phyloP scores from a whole-genome alignment of 2,888 invertebrate genomes.

The Macaria liturata region DNA sequence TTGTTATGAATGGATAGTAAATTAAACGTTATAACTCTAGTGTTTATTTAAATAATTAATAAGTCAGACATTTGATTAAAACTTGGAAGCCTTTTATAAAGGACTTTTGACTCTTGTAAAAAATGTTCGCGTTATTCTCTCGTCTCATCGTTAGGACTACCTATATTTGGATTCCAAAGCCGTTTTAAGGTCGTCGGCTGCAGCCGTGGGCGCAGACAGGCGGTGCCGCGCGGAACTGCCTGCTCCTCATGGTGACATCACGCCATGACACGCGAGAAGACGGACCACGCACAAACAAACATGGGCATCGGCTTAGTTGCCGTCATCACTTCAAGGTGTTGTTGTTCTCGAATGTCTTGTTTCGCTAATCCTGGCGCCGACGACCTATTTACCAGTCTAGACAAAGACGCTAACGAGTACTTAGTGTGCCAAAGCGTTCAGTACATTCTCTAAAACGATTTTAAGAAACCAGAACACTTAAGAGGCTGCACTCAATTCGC shows the following conservation, averaged over 20 bases:
- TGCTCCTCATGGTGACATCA: slow-evolving; percentile 32
- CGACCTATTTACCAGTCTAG: slow-evolving; percentile 3
- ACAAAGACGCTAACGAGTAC: slow-evolving; percentile 5
- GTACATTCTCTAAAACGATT: slow-evolving; percentile 1
- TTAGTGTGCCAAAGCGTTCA: neutral
- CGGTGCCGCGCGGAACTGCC: slow-evolving; percentile 27
- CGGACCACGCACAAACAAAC: slow-evolving; percentile 23
- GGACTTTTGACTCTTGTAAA: neutral
- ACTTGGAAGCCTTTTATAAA: too few relatives aligned
- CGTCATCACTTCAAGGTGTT: slow-evolving; percentile 12
- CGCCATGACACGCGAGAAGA: slow-evolving; percentile 28
- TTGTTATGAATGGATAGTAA: too few relatives aligned
- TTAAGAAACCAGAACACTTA: slow-evolving; percentile 9
- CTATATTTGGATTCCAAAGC: slow-evolving; percentile 36
- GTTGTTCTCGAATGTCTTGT: neutral
- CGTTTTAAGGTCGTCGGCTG: slow-evolving; percentile 38
- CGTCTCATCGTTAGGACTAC: slow-evolving; percentile 29
- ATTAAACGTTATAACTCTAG: too few relatives aligned
- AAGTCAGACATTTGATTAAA: too few relatives aligned
- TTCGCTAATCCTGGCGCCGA: slow-evolving; percentile 1
- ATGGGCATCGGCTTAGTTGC: slow-evolving; percentile 25
- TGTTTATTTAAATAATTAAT: too few relatives aligned
- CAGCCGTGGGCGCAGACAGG: slow-evolving; percentile 43
- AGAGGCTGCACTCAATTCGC: slow-evolving; percentile 9
- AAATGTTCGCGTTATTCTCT: slow-evolving; percentile 22